Evolutionary conservation across 2,888 invertebrate species (phyloP).

Genomic region (Meta bourneti): DNA sequence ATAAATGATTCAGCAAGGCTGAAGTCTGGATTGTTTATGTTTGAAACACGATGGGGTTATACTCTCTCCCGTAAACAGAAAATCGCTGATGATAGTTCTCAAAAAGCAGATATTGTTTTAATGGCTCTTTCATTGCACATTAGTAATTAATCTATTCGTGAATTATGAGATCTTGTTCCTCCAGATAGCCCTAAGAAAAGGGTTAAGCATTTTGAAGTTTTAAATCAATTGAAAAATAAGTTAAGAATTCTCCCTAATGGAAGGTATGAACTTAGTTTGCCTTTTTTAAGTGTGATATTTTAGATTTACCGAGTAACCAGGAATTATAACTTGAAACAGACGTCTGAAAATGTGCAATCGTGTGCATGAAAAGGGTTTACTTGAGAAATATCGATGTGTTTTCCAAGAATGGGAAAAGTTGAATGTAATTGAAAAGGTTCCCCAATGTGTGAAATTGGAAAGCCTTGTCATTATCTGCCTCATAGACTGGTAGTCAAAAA

Average conservation of each 20-base stretch:
- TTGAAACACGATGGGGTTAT: background rate
- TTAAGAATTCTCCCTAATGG: background rate
- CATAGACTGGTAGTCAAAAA: background rate
- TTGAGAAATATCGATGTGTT: too few relatives aligned
- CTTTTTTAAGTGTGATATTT: too few relatives aligned
- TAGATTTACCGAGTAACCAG: too few relatives aligned
- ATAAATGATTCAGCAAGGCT: too few relatives aligned
- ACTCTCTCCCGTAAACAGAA: background rate
- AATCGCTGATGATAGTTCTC: background rate
- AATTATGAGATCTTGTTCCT: constrained; percentile 6
- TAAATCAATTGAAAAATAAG: background rate
- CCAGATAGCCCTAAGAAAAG: background rate
- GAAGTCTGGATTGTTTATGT: background rate
- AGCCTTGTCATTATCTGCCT: background rate
- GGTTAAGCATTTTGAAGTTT: background rate
- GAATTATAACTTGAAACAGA: too few relatives aligned
- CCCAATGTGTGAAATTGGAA: background rate
- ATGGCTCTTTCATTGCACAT: too few relatives aligned
- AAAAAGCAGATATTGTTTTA: background rate
- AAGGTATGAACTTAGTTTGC: too few relatives aligned
- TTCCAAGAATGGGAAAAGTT: too few relatives aligned
- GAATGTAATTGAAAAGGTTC: background rate
- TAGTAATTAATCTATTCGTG: background rate
- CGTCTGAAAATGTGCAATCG: too few relatives aligned
- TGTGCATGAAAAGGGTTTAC: too few relatives aligned